Evolutionary conservation across 2,888 invertebrate species (phyloP).

Genomic region (Syritta pipiens): DNA sequence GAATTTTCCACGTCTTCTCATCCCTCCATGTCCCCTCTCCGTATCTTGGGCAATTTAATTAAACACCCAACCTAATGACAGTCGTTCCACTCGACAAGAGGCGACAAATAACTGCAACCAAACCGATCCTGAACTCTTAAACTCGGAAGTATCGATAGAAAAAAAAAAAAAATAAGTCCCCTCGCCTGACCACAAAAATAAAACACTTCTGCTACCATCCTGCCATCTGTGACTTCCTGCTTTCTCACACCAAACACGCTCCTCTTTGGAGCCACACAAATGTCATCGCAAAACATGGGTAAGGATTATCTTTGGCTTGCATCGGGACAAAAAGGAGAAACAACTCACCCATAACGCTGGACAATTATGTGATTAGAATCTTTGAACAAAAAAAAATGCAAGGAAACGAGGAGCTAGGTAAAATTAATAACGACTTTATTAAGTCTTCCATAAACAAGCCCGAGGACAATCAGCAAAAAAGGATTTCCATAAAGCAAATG

Average conservation of each 20-base stretch:
- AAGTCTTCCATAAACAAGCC: no score
- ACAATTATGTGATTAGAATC: conserved; percentile 56
- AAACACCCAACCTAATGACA: conserved; percentile 56
- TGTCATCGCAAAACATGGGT: conserved; percentile 18
- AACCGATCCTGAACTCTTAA: conserved; percentile 37
- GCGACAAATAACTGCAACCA: conserved; percentile 34
- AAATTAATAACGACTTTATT: no score
- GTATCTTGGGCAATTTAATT: conserved; percentile 54
- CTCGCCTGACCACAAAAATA: conserved; percentile 57
- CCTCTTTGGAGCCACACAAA: conserved; percentile 24
- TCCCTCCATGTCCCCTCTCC: neutral
- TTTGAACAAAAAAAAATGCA: conserved; percentile 7
- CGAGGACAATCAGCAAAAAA: no score
- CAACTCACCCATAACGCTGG: conserved; percentile 43
- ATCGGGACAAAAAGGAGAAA: conserved; percentile 16
- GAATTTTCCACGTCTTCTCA: no score
- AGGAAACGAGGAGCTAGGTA: no score
- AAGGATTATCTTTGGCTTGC: conserved; percentile 40
- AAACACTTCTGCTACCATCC: no score
- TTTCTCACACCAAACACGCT: no score
- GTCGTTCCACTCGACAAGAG: conserved; percentile 53
- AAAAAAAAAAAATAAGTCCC: conserved; percentile 10
- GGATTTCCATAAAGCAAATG: neutral
- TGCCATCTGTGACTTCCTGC: conserved; percentile 58
- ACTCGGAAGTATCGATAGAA: conserved; percentile 16